A percentile compares a stretch with the other conserved stretches of the same genome.
Conservation (phyloP, 2,113 vertebrate species). For the Monopterus albus region DNA sequence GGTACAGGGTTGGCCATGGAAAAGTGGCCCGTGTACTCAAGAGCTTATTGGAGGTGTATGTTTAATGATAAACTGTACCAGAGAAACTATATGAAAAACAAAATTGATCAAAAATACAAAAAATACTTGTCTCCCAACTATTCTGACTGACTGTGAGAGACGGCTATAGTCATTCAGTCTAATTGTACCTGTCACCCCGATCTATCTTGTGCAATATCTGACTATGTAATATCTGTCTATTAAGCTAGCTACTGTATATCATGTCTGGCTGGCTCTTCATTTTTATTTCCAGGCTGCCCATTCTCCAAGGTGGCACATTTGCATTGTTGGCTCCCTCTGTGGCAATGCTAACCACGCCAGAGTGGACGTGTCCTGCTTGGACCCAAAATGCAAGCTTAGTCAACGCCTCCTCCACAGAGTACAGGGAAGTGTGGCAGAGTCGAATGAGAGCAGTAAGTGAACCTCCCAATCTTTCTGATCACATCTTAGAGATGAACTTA, state of each 20-base stretch:
- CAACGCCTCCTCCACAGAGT: conserved; percentile 87
- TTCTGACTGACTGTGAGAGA: too few species aligned
- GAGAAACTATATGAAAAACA: conserved; percentile 20
- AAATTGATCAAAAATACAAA: too few species aligned
- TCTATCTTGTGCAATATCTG: background rate
- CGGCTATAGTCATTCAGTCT: too few species aligned
- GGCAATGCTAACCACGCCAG: conserved; percentile 93
- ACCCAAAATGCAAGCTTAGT: conserved; percentile 88
- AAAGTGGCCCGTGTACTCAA: too few species aligned
- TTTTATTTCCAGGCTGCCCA: conserved; percentile 86
- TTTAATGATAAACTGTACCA: background rate
- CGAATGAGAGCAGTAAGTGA: conserved; percentile 90
- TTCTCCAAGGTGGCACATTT: conserved; percentile 96
- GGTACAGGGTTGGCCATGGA: too few species aligned
- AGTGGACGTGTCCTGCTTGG: conserved; percentile 95
- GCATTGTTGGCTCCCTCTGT: conserved; percentile 89
- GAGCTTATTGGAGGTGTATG: too few species aligned
- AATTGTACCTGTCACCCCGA: too few species aligned
- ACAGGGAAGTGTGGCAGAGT: conserved; percentile 90
- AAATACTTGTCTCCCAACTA: too few species aligned
- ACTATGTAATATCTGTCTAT: background rate
- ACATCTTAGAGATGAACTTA: background rate
- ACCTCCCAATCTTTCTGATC: background rate
- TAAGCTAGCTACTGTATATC: too few species aligned
- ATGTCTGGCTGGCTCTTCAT: too few species aligned